These are phyloP conservation scores for Embidobia sp. DNA, from an alignment of 2,888 invertebrate species.

Conservation along the genomic window DNA sequence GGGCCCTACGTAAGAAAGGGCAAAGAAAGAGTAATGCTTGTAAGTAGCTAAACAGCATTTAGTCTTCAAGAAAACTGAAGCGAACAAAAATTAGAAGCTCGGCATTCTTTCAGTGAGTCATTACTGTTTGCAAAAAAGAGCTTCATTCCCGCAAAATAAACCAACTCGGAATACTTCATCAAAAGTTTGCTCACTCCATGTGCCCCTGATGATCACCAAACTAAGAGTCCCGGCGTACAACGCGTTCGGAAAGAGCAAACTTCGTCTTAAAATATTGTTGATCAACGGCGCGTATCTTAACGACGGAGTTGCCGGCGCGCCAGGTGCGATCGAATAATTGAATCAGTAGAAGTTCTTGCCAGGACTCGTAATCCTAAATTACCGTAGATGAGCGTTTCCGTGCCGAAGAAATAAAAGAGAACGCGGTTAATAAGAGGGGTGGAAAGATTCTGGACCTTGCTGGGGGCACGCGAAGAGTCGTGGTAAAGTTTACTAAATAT, in stretches of 20 bases:
- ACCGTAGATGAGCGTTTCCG: slow-evolving; percentile 36
- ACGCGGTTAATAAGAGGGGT: too few species aligned
- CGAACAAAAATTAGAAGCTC: slow-evolving; percentile 18
- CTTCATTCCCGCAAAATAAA: slow-evolving; percentile 16
- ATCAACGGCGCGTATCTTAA: slow-evolving; percentile 64
- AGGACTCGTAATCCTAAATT: slow-evolving; percentile 60
- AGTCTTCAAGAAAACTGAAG: slow-evolving; percentile 1
- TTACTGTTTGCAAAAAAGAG: slow-evolving; percentile 23
- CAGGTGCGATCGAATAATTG: slow-evolving; percentile 65
- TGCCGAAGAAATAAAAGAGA: slow-evolving; percentile 8
- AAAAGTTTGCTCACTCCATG: slow-evolving; percentile 41
- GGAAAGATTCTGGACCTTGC: slow-evolving; percentile 5
- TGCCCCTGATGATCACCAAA: slow-evolving; percentile 39
- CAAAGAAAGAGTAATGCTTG: background rate
- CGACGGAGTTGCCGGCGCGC: slow-evolving; percentile 55
- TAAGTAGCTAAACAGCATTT: slow-evolving; percentile 5
- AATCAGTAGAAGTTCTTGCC: slow-evolving; percentile 61
- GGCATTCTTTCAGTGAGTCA: slow-evolving; percentile 17
- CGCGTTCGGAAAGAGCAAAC: slow-evolving; percentile 30
- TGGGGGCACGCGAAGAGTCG: slow-evolving; percentile 15
- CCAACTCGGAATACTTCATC: slow-evolving; percentile 37
- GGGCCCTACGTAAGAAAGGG: too few species aligned
- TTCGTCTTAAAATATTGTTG: slow-evolving; percentile 62
- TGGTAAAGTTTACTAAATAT: slow-evolving; percentile 55
- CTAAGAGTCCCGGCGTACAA: slow-evolving; percentile 23